Conservation (phyloP, 1,140 invertebrate genomes). For the Nasonia vitripennis region DNA sequence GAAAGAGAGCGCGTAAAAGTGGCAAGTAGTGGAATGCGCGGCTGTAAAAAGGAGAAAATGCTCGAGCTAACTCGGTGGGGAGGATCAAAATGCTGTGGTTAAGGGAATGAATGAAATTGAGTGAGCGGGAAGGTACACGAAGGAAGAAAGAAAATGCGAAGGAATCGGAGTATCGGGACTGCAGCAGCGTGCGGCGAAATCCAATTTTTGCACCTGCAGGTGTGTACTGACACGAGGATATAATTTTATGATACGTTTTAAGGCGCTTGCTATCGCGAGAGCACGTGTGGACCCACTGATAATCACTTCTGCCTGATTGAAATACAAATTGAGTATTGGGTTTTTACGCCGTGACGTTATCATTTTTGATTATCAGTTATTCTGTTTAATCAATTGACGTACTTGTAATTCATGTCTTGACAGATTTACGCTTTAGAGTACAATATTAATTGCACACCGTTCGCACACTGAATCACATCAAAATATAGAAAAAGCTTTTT, state of each 20-base stretch:
- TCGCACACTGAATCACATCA: too few relatives aligned
- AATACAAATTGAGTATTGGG: too few relatives aligned
- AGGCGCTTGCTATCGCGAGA: not conserved
- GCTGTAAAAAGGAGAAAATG: constrained; percentile 31
- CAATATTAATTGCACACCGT: too few relatives aligned
- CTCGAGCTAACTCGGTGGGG: not conserved
- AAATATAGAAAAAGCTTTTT: too few relatives aligned
- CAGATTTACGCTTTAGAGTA: too few relatives aligned
- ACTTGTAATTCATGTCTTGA: too few relatives aligned
- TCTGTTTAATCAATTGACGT: too few relatives aligned
- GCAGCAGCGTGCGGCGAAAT: not conserved
- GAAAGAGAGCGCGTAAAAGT: not conserved
- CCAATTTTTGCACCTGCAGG: constrained; percentile 28
- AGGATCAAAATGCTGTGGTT: constrained; percentile 19
- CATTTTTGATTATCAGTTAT: too few relatives aligned
- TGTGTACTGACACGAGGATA: not conserved
- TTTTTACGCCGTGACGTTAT: too few relatives aligned
- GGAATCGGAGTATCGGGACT: constrained; percentile 9
- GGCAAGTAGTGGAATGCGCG: not conserved
- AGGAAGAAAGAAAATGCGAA: not conserved
- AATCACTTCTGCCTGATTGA: not conserved
- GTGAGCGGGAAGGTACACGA: not conserved
- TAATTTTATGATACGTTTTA: constrained; percentile 21
- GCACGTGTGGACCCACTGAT: not conserved
- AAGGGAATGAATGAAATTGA: constrained; percentile 33